Base-by-base conservation (phyloP, 2,888 invertebrate genomes). In the Lepas anatifera region DNA sequence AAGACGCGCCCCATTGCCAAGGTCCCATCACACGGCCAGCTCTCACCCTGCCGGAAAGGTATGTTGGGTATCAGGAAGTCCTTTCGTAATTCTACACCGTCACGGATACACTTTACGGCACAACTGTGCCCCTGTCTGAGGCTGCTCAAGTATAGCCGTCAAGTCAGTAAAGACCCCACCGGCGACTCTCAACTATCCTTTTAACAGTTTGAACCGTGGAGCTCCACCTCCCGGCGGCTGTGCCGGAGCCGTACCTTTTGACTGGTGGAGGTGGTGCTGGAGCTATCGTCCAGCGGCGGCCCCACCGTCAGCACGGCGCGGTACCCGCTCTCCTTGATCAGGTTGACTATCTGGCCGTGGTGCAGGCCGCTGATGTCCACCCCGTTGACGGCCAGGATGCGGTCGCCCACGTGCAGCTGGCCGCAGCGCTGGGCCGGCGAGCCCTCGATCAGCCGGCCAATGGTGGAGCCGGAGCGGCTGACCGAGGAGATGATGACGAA, bases 401-500 rank as follows among this genome's bases (percentile, higher is more conserved):
- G 89, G 83, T 98, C 98, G 0, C 97, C 96, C 10, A 98, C 92
- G 78, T 89, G 90, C 0, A 98, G 83, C 70, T 88, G 86, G 0
- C 91, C 92, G 81, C 95, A 95, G 73, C 94, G 86, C 76, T 96
- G 95, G 0, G 99, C 98, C 0, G 98, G 98, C 75, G 96, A 96
- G 75, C 91, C 90, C 71, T 94, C 91, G 76, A 98, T 93, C 74
- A 99, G 87, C 78, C 95, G 89, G 68, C 95, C 95, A 75, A 95
- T 95, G 35, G 93, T 93, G 1, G 90, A 90, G 39, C 90, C 90
- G 73, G 89, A 88, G 81, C 89, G 90, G 75, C 92, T 93, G 6
- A 94, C 91, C 8, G 94, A 94, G 0, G 97, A 96, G 76, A 98
- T 97, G 75, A 99, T 96, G 67, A 98, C 97, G 81, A 99, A 99